Evolutionary conservation across 2,888 invertebrate genomes (phyloP), one percentile per base, ranked within the genome.

Genomic region (Hemithea aestivaria): DNA sequence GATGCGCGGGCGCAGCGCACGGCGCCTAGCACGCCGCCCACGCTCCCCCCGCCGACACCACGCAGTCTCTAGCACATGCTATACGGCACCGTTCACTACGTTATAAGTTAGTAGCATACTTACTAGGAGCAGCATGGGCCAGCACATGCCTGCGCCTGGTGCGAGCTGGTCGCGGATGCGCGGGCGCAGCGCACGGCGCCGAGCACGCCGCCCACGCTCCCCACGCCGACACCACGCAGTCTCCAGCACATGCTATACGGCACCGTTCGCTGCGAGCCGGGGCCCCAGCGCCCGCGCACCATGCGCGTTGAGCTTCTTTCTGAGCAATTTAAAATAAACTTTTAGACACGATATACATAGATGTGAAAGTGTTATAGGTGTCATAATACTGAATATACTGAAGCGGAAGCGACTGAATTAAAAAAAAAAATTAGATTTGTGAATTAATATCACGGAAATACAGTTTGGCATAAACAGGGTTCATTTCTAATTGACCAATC

Each of bases 11-110:
- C 0, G 80, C 69, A 3, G 77, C 73, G 47, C 88, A 88, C 4
- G 76, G 31, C n/a, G n/a, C n/a, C n/a, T n/a, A n/a, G n/a, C n/a
- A n/a, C n/a, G n/a, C n/a, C 1, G n/a, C n/a, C n/a, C n/a, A n/a
- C n/a, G n/a, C n/a, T n/a, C n/a, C n/a, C n/a, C n/a, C n/a, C n/a
- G n/a, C n/a, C n/a, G n/a, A n/a, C n/a, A n/a, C n/a, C n/a, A n/a
- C n/a, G 65, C 92, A 92, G 77, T 92, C 92, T n/a, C 89, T 88
- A 0, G 91, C 89, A 64, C 92, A 92, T 1, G 91, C 91, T 48
- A 91, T 88, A 48, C 89, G n/a, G n/a, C 92, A 92, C 5, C 89
- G 81, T 58, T 90, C 90, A 21, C 74, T 83, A 26, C 81, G 78
- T n/a, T n/a, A n/a, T n/a, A n/a, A n/a, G n/a, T n/a, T n/a, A n/a